A percentile compares a stretch with the other conserved stretches of the same genome.
Conservation (phyloP, 2,888 invertebrate species). For the Chrysolina oricalcia region DNA sequence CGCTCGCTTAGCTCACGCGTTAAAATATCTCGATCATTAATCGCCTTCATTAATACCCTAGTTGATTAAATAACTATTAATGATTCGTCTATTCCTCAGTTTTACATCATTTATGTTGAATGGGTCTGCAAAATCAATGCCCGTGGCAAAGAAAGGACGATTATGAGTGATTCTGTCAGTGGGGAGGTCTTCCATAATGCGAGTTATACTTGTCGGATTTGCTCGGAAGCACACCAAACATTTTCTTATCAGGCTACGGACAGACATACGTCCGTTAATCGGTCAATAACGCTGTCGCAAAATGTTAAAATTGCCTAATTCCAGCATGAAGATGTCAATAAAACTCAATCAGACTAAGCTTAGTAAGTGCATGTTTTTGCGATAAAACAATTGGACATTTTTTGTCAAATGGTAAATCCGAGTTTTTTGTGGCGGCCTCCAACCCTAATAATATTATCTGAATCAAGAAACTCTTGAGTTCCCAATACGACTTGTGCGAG, state of each 20-base stretch:
- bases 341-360: constrained; percentile 3
- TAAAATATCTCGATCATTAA: no score
- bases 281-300: constrained; percentile 39
- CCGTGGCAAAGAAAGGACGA: constrained; percentile 48
- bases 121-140: constrained; percentile 54
- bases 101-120: constrained; percentile 47
- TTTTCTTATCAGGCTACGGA: no score
- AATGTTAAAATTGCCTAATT: constrained; percentile 18
- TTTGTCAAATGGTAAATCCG: no score
- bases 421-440: no score
- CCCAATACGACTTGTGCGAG: no score
- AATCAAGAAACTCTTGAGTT: no score
- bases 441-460: no score
- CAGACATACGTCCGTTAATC: constrained; percentile 37
- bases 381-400: no score
- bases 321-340: constrained; percentile 19
- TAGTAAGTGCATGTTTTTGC: constrained; percentile 13
- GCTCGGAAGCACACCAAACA: constrained; percentile 40
- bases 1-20: no score
- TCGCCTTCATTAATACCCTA: no score
- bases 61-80: no score
- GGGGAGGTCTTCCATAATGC: constrained; percentile 46
- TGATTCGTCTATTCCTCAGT: constrained; percentile 37
- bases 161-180: no score
- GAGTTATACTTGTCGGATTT: constrained; percentile 32